phyloP scores from a whole-genome alignment of 2,888 invertebrate species.

The Mantis religiosa region DNA sequence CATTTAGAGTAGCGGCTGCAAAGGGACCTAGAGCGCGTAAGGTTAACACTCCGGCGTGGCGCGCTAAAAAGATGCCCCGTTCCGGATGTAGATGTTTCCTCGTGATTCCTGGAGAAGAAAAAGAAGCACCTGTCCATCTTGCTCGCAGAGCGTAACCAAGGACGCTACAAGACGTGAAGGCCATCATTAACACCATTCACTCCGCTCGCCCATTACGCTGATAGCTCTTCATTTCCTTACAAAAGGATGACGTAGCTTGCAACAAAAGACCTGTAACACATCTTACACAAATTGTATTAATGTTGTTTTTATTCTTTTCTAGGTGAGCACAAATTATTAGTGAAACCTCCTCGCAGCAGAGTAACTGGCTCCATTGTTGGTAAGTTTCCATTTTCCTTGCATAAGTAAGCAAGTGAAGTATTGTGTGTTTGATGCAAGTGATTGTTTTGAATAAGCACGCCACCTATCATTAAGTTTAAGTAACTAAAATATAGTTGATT shows the following conservation, averaged over 20 bases:
- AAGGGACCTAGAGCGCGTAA: too few species aligned
- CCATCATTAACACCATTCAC: background rate
- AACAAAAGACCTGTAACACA: too few species aligned
- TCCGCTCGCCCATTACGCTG: background rate
- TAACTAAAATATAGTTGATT: too few species aligned
- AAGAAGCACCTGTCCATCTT: background rate
- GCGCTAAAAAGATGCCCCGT: background rate
- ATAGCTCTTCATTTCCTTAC: background rate
- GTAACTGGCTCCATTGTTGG: too few species aligned
- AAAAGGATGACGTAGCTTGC: background rate
- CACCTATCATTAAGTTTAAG: too few species aligned
- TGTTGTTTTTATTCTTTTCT: background rate
- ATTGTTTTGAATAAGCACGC: too few species aligned
- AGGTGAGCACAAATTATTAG: background rate
- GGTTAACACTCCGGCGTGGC: background rate
- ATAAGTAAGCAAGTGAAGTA: too few species aligned
- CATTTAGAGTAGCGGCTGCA: too few species aligned
- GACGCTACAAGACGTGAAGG: background rate
- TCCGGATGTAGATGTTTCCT: background rate
- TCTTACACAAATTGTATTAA: too few species aligned
- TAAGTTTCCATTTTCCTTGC: too few species aligned
- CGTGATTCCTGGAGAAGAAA: background rate
- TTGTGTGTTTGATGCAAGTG: too few species aligned
- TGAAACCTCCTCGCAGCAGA: background rate
- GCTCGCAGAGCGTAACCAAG: background rate